Evolutionary conservation across 2,888 invertebrate species (phyloP).

Genomic region (Copidosoma aretas): DNA sequence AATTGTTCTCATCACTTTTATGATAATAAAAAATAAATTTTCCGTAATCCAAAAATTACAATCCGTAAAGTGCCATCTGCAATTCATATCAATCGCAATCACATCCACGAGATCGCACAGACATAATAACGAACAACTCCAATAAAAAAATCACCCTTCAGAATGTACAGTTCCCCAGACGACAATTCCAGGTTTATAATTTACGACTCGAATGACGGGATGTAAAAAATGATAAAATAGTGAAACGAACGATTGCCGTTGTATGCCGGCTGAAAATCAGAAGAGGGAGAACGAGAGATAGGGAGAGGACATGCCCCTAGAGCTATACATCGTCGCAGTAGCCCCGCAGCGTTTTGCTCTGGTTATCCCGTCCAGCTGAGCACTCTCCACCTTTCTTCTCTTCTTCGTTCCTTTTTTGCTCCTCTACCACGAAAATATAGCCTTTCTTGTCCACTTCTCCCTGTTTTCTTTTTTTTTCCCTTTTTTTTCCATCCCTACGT

Average conservation of each 20-base stretch:
- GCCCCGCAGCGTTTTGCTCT: constrained; percentile 50
- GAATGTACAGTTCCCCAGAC: background rate
- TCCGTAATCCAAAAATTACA: too few relatives aligned
- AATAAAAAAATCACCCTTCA: constrained; percentile 15
- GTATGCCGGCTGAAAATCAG: background rate
- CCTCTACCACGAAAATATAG: background rate
- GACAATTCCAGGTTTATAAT: background rate
- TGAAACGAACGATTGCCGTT: constrained; percentile 34
- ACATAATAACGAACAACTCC: background rate
- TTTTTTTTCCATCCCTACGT: background rate
- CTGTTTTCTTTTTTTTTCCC: background rate
- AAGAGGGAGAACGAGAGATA: constrained; percentile 29
- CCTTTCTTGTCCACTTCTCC: background rate
- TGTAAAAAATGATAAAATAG: constrained; percentile 42
- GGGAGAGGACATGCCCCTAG: constrained; percentile 50
- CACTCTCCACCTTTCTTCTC: constrained; percentile 31
- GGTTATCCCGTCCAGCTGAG: constrained; percentile 41
- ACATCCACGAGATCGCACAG: too few relatives aligned
- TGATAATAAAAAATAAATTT: too few relatives aligned
- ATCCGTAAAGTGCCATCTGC: too few relatives aligned
- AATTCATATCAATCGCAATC: too few relatives aligned
- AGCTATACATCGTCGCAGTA: constrained; percentile 37
- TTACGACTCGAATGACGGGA: constrained; percentile 27
- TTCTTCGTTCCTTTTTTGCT: background rate
- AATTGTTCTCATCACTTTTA: too few relatives aligned